A percentile compares a stretch with the other conserved stretches of the same genome.
These are phyloP conservation scores for Sarcophaga bullata DNA, from an alignment of 1,140 invertebrate species.

Conservation along the genomic window DNA sequence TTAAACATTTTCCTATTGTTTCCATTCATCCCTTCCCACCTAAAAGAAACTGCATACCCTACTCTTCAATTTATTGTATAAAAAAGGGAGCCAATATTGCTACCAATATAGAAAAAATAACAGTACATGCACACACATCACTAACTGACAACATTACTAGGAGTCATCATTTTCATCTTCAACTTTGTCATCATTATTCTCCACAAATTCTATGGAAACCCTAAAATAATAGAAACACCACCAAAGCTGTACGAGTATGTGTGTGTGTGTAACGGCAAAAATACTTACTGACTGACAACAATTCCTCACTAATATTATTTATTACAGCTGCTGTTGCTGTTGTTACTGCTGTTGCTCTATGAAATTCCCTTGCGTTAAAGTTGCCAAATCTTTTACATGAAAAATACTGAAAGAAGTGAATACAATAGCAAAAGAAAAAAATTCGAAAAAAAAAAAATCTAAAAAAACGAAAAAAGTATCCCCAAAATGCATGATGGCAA, in stretches of 20 bases:
- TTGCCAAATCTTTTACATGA: slow-evolving; percentile 15
- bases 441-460: background rate
- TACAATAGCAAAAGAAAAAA: too few species aligned
- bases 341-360: background rate
- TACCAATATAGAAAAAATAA: background rate
- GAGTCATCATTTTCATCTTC: background rate
- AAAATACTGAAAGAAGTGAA: background rate
- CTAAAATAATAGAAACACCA: background rate
- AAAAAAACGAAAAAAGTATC: background rate
- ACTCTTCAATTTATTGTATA: background rate
- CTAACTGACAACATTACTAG: background rate
- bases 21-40: background rate
- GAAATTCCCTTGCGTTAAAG: slow-evolving; percentile 13
- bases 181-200: background rate
- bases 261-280: background rate
- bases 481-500: background rate
- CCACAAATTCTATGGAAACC: background rate
- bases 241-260: too few species aligned
- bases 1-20: slow-evolving; percentile 9
- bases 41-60: too few species aligned
- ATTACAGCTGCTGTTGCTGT: background rate
- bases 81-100: background rate
- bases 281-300: background rate
- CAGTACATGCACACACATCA: background rate
- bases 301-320: slow-evolving; percentile 11